These are phyloP conservation scores for Drosophila nr. fundita DNA, from an alignment of 2,888 invertebrate species.

Conservation along the genomic window DNA sequence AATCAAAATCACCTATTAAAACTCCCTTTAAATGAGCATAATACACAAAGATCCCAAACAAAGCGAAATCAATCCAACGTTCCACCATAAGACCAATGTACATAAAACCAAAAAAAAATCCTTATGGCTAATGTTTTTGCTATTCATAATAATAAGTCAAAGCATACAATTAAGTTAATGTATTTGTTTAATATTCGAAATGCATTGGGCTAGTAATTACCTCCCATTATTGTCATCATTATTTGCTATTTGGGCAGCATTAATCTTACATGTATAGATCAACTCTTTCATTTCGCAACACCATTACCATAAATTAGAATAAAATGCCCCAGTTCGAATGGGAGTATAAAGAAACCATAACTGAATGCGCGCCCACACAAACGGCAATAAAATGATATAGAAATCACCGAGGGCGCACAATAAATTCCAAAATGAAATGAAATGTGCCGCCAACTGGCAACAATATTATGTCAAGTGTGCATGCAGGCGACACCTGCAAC, in stretches of 20 bases:
- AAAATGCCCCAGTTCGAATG: conserved; percentile 2
- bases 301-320: conserved; percentile 41
- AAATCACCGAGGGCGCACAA: conserved; percentile 58
- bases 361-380: conserved; percentile 51
- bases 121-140: background rate
- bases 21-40: background rate
- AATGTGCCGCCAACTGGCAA: conserved; percentile 61
- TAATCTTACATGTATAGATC: conserved; percentile 5
- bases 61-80: background rate
- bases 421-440: conserved; percentile 61
- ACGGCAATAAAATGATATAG: conserved; percentile 63
- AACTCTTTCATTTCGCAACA: conserved; percentile 44
- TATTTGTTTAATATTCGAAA: background rate
- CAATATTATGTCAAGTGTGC: conserved; percentile 64
- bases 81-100: background rate
- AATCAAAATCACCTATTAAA: background rate
- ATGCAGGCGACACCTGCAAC: conserved; percentile 63
- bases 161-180: background rate
- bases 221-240: background rate
- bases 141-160: background rate
- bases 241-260: background rate
- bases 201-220: background rate
- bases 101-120: background rate
- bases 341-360: conserved; percentile 31
- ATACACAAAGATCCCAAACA: background rate